These are phyloP conservation scores for Gnathonemus longibarbis DNA, from an alignment of 2,113 vertebrate genomes.

Conservation along the genomic window DNA sequence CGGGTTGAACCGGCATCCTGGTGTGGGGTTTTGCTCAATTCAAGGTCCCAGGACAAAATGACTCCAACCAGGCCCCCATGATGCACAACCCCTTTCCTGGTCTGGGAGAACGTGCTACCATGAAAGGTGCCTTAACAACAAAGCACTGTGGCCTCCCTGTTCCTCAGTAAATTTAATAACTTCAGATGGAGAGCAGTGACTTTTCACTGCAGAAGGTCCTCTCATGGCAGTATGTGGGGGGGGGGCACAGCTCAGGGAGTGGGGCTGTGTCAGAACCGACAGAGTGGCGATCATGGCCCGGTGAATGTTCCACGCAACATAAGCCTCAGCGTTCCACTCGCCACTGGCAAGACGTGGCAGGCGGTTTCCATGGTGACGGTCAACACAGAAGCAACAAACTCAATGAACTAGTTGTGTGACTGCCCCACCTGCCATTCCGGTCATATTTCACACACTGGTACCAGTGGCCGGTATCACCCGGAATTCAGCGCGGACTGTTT, in stretches of 20 bases:
- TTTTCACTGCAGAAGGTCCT: background rate
- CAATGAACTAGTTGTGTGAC: slow-evolving; percentile 13
- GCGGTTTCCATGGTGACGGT: background rate
- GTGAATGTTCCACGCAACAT: background rate
- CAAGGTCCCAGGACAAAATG: background rate
- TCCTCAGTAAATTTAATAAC: background rate
- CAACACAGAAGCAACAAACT: background rate
- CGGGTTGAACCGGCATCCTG: background rate
- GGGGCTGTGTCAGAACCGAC: background rate
- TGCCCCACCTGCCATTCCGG: background rate
- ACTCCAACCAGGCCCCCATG: background rate
- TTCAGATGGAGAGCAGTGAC: background rate
- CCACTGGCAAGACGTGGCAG: background rate
- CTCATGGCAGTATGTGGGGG: background rate
- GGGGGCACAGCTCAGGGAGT: background rate
- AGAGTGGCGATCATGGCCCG: background rate
- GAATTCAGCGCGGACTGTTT: background rate
- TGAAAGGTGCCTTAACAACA: background rate
- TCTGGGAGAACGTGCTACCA: background rate
- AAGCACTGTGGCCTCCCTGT: background rate
- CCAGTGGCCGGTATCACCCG: background rate
- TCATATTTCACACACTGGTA: background rate
- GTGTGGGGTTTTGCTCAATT: background rate
- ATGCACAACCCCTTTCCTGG: background rate
- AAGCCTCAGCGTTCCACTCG: background rate